These are phyloP conservation scores for Cerastoderma edule DNA, from an alignment of 2,888 invertebrate genomes.

Conservation along the genomic window DNA sequence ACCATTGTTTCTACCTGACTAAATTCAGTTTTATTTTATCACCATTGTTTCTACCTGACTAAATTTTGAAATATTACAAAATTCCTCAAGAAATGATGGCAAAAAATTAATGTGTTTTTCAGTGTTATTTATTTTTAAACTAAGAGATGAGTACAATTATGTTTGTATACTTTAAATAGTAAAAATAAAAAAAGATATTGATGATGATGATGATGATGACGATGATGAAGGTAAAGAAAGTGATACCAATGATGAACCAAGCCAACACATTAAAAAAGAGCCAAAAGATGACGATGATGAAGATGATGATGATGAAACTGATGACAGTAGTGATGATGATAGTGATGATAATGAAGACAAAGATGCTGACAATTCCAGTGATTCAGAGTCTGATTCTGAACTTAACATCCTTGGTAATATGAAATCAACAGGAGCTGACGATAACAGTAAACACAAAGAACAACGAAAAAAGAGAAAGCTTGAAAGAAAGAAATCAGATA, in stretches of 20 bases:
- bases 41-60: too few species aligned
- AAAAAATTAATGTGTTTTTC: neutral
- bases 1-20: too few species aligned
- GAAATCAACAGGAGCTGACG: slow-evolving; percentile 55
- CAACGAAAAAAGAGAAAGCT: slow-evolving; percentile 77
- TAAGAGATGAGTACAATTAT: too few species aligned
- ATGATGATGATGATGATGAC: neutral
- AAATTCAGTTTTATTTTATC: too few species aligned
- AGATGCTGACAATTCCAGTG: slow-evolving; percentile 4
- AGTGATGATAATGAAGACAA: neutral
- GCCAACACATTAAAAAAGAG: neutral
- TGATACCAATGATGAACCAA: neutral
- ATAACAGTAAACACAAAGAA: slow-evolving; percentile 19
- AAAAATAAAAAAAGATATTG: too few species aligned
- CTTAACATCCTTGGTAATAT: slow-evolving; percentile 71
- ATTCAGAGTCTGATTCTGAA: slow-evolving; percentile 33
- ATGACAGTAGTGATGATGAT: slow-evolving; percentile 16
- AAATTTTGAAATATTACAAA: too few species aligned
- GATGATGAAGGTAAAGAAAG: neutral
- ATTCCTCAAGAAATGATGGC: too few species aligned
- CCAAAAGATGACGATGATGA: neutral
- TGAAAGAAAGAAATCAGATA: slow-evolving; percentile 65
- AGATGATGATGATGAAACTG: neutral
- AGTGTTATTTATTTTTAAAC: neutral
- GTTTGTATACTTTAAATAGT: neutral